These are phyloP conservation scores for Acrobasis consociella DNA, from an alignment of 2,888 invertebrate species.

Conservation along the genomic window DNA sequence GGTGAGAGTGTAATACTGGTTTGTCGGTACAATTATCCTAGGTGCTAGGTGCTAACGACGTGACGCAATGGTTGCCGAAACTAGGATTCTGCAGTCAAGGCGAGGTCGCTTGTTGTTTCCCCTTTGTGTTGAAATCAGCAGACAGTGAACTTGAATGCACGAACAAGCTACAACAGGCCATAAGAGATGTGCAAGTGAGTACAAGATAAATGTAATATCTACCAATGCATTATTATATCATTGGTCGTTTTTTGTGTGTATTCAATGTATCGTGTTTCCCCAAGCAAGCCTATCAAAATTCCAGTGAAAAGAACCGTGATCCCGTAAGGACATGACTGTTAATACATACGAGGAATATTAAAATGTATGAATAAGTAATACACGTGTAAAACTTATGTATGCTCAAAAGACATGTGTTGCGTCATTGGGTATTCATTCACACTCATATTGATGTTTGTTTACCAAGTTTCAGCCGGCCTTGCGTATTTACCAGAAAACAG, in stretches of 20 bases:
- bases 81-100: constrained; percentile 30
- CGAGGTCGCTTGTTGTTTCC: constrained; percentile 27
- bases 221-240: too few relatives aligned
- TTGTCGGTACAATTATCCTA: constrained; percentile 12
- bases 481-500: neutral
- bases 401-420: neutral
- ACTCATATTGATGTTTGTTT: neutral
- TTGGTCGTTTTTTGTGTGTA: too few relatives aligned
- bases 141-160: constrained; percentile 18
- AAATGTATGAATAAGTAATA: neutral
- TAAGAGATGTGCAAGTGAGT: too few relatives aligned
- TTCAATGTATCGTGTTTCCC: too few relatives aligned
- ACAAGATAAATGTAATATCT: too few relatives aligned
- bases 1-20: constrained; percentile 8
- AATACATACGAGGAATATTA: neutral
- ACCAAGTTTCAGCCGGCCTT: neutral
- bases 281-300: too few relatives aligned
- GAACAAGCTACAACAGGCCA: too few relatives aligned
- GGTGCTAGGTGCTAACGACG: constrained; percentile 20
- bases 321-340: too few relatives aligned
- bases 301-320: too few relatives aligned
- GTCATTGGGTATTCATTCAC: neutral
- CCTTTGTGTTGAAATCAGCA: constrained; percentile 25
- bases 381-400: neutral
- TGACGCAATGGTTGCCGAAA: constrained; percentile 31